Evolutionary conservation across 2,888 invertebrate genomes (phyloP).

Genomic region (Tetragonisca angustula): DNA sequence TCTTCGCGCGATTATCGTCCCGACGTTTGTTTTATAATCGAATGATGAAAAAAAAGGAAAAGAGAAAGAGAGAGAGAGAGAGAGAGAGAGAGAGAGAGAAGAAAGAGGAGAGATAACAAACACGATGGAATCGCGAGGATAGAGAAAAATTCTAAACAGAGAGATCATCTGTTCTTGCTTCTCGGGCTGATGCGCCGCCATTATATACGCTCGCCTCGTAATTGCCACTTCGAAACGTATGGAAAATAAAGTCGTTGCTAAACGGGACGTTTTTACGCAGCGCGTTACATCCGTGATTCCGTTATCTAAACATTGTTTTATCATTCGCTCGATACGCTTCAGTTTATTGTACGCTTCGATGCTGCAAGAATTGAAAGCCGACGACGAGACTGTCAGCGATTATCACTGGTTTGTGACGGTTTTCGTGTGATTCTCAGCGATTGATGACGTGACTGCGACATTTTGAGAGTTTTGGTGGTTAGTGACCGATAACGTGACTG

Average conservation of each 20-base stretch:
- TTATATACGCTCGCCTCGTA: not conserved
- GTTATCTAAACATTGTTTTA: not conserved
- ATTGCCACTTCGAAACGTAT: not conserved
- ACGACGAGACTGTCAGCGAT: no score
- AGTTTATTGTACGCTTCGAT: no score
- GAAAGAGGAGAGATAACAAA: not conserved
- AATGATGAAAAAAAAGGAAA: constrained; percentile 11
- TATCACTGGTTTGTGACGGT: no score
- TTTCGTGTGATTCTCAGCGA: no score
- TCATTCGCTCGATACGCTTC: no score
- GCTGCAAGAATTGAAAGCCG: no score
- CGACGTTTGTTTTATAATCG: constrained; percentile 56
- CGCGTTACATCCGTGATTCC: not conserved
- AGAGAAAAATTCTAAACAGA: not conserved
- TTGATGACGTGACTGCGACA: no score
- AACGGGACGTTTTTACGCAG: constrained; percentile 8
- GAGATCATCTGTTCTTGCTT: not conserved
- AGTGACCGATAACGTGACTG: no score
- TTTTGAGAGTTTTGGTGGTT: no score
- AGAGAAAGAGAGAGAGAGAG: not conserved
- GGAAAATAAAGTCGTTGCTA: not conserved
- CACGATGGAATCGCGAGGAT: constrained; percentile 13
- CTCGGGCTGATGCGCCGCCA: not conserved
- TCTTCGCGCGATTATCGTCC: constrained; percentile 69
- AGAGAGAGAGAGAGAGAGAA: no score